phyloP scores from a whole-genome alignment of 2,888 invertebrate species.

The Harpagoxenus sublaevis region DNA sequence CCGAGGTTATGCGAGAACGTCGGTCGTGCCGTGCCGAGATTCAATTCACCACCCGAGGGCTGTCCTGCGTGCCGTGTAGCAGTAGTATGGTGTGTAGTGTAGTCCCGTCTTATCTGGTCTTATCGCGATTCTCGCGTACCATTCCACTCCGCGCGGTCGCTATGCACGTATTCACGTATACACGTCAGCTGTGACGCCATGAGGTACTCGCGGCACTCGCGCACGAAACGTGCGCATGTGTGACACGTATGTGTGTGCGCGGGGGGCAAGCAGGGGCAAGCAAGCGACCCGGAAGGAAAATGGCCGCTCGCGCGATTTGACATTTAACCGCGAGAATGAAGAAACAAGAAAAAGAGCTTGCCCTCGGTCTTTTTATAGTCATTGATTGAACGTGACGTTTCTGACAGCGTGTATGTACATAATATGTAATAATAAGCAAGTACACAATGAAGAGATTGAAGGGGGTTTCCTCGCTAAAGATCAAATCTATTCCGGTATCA shows the following conservation, averaged over 20 bases:
- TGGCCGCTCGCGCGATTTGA: slow-evolving; percentile 22
- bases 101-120: neutral
- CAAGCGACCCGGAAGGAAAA: slow-evolving; percentile 11
- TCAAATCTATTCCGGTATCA: neutral
- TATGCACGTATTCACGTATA: neutral
- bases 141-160: neutral
- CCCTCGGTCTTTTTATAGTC: slow-evolving; percentile 10
- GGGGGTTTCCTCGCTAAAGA: neutral
- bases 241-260: neutral
- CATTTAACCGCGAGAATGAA: slow-evolving; percentile 29
- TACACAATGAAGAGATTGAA: neutral
- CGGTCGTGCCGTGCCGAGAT: neutral
- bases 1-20: slow-evolving; percentile 21
- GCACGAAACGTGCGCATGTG: neutral
- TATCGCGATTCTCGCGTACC: neutral
- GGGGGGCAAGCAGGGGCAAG: no score
- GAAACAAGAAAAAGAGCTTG: neutral
- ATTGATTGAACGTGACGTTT: neutral
- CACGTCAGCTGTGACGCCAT: slow-evolving; percentile 30
- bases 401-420: neutral
- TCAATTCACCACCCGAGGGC: no score
- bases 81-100: neutral
- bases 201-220: no score
- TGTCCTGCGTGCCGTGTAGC: neutral
- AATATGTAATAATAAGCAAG: neutral